Conservation (phyloP, 1,140 invertebrate species). For the Physella acuta region DNA sequence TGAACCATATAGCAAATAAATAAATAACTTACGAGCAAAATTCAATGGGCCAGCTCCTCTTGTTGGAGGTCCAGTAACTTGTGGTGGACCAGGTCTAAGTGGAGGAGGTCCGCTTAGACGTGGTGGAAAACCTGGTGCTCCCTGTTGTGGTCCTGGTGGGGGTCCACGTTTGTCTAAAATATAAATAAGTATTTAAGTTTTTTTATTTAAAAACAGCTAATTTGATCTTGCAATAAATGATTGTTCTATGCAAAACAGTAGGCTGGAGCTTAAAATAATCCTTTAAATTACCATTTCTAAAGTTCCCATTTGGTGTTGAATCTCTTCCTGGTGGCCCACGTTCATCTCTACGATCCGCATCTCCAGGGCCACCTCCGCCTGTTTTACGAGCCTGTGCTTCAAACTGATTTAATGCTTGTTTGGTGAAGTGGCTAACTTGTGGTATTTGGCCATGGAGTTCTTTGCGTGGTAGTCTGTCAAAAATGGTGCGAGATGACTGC, state of each 20-base stretch:
- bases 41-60: conserved; percentile 61
- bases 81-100: conserved; percentile 20
- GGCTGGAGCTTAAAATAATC: too few species aligned
- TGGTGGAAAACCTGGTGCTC: conserved; percentile 18
- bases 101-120: conserved; percentile 17
- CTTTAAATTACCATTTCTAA: conserved; percentile 25
- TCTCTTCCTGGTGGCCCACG: conserved; percentile 13
- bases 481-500: conserved; percentile 80
- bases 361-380: conserved; percentile 45
- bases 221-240: too few species aligned
- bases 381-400: conserved; percentile 62
- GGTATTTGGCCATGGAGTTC: conserved; percentile 93
- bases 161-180: conserved; percentile 17
- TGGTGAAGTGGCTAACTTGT: conserved; percentile 91
- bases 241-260: too few species aligned
- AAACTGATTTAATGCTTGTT: conserved; percentile 77
- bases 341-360: conserved; percentile 22
- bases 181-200: too few species aligned
- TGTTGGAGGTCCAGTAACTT: conserved; percentile 33
- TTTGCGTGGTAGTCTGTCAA: conserved; percentile 91
- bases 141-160: not conserved
- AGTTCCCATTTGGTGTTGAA: conserved; percentile 3
- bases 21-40: conserved; percentile 32
- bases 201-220: too few species aligned
- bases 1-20: too few species aligned